Evolutionary conservation across 2,888 invertebrate species (phyloP), one percentile per base, ranked within the genome.

Genomic region (Rhagonycha fulva): DNA sequence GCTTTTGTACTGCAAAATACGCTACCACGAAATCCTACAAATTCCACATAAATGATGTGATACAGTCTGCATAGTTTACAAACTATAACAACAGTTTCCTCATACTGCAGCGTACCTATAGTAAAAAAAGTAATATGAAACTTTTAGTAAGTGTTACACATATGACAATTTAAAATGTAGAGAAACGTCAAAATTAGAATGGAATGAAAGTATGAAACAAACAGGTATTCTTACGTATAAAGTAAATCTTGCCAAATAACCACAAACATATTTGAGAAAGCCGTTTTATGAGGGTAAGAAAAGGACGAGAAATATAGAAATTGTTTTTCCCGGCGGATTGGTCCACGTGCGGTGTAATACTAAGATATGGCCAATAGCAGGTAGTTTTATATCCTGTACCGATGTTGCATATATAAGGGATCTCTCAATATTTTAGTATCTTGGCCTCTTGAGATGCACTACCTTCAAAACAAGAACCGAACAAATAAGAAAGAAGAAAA

Each of bases 281-380:
- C 62, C 68, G 67, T 69, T 72, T 76, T 76, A 76, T 72, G 76
- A 78, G 76, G 68, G 76, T 62, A 62, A 71, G 78, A 76, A 68
- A 71, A 72, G 71, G 75, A 76, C 68, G 74, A 66, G 77, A 80
- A 79, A 80, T 79, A 83, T 83, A 84, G 85, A 87, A 87, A 87
- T 87, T 87, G 87, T 87, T 87, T 87, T 86, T 86, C 87, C 87
- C 85, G 84, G 82, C 81, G 84, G 83, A 84, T 84, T 86, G 85
- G 85, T 84, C 83, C 80, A 84, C 84, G 86, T 83, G 83, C 84
- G 84, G 83, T 80, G 87, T 88, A 88, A 88, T 87, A 87, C 86
- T 87, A 87, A 87, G 87, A 88, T 88, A 88, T 88, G 88, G 88
- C 88, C 87, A 87, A 88, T 88, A 87, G 86, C 85, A 85, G 86